Conservation (phyloP, 1,140 invertebrate genomes). For the Scaptomyza montana region DNA sequence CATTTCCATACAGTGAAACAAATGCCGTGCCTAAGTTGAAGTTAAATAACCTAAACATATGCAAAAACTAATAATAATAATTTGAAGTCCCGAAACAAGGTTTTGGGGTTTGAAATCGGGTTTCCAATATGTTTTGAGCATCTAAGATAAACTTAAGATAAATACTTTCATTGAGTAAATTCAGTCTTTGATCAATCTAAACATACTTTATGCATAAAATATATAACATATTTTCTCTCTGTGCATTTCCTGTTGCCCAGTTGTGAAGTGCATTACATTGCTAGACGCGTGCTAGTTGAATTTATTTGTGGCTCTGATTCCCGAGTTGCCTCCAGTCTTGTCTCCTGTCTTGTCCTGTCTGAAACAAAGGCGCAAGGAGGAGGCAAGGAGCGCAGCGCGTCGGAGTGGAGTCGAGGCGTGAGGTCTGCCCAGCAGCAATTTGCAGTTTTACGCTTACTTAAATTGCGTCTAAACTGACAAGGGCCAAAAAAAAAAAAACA, state of each 20-base stretch:
- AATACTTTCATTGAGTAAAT: no score
- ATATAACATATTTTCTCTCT: not conserved
- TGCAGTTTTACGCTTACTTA: constrained; percentile 82
- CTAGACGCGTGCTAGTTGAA: constrained; percentile 68
- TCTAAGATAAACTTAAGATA: no score
- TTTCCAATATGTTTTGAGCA: no score
- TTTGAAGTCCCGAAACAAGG: no score
- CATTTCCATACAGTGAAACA: not conserved
- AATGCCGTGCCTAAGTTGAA: no score
- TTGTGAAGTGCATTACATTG: constrained; percentile 62
- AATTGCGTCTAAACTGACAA: constrained; percentile 79
- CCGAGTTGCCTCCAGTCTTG: not conserved
- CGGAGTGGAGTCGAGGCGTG: not conserved
- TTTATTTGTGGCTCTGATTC: constrained; percentile 58
- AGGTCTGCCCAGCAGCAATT: constrained; percentile 67
- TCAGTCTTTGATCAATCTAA: no score
- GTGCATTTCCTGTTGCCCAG: constrained; percentile 16
- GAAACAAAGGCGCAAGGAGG: no score
- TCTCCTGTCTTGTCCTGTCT: not conserved
- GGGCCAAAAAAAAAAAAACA: constrained; percentile 33
- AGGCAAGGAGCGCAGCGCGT: not conserved
- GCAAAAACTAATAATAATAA: no score
- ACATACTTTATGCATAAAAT: no score
- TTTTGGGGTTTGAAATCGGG: no score
- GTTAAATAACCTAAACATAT: no score